Conservation (phyloP, 2,888 invertebrate genomes). For the Cremastinae sp. region DNA sequence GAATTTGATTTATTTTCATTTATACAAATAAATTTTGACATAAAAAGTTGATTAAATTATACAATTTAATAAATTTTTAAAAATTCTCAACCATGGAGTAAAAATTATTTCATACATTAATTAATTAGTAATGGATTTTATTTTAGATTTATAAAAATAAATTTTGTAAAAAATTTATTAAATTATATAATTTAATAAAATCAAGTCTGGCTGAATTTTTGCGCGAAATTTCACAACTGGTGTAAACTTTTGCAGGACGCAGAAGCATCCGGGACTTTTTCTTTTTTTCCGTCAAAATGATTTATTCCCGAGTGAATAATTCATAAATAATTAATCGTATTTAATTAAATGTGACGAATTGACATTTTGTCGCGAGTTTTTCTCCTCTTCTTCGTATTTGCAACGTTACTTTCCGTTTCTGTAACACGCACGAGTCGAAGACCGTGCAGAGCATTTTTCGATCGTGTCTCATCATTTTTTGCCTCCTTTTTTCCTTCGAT, state of each 20-base stretch:
- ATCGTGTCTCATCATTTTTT: too few species aligned
- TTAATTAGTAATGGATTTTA: too few species aligned
- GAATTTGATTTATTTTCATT: background rate
- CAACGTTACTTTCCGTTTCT: constrained; percentile 14
- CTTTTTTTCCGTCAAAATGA: background rate
- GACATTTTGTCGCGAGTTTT: background rate
- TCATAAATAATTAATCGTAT: constrained; percentile 39
- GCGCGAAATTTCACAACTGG: constrained; percentile 4
- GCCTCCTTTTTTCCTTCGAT: too few species aligned
- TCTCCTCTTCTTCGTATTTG: background rate
- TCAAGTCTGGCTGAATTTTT: background rate
- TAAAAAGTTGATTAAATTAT: too few species aligned
- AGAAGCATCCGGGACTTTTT: constrained; percentile 42
- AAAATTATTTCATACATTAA: too few species aligned
- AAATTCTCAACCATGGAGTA: too few species aligned
- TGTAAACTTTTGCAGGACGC: constrained; percentile 19
- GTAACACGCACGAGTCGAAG: background rate
- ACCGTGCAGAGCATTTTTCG: too few species aligned
- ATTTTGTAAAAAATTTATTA: too few species aligned
- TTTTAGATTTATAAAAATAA: too few species aligned
- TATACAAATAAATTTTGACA: too few species aligned
- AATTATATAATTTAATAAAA: too few species aligned
- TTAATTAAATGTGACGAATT: constrained; percentile 2
- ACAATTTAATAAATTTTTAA: too few species aligned
- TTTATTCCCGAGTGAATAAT: constrained; percentile 18